Evolutionary conservation across 2,888 invertebrate genomes (phyloP), one percentile per base, ranked within the genome.

Genomic region (Dasypolia templi): DNA sequence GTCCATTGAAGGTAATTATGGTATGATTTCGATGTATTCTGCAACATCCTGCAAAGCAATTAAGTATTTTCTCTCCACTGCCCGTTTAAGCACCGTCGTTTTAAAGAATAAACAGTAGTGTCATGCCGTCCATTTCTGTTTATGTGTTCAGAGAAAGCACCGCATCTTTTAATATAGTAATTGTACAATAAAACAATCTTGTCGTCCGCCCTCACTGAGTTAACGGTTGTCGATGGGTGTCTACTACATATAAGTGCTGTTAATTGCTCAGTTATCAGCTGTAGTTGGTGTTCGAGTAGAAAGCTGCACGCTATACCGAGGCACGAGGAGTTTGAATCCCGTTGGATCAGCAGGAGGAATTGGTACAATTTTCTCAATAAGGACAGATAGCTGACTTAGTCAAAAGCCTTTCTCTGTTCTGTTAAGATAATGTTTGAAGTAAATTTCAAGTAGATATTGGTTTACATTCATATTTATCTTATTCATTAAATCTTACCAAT

Each of bases 181-280:
- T 77, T 77, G 55, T 17, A 56, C 51, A 64, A 64, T 68, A 65
- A 56, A 65, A 68, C 51, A 68, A 51, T 61, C 7, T 6, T 17
- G 22, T 55, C 49, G 51, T 17, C 35, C 42, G 22, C 7, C 32
- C 12, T 51, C 51, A 39, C 32, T 42, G 55, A 67, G 74, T 55
- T 70, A 35, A 68, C n/a, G 44, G 67, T 49, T 59, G 58, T 74
- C 46, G 59, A 71, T 71, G 53, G 46, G n/a, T 72, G 55, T 66
- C n/a, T 51, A 3, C 59, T 63, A n/a, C n/a, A n/a, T n/a, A 7
- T 72, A 67, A 72, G 46, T 82, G 59, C 58, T 58, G 39, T 44
- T 82, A 82, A 82, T 82, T 82, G 62, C 55, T 67, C 39, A 59
- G 53, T 64, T 77, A 67, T 44, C 71, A 44, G 17, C 9, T 75